Base-by-base conservation (phyloP, 2,888 invertebrate species). In the Lithophane leautieri region DNA sequence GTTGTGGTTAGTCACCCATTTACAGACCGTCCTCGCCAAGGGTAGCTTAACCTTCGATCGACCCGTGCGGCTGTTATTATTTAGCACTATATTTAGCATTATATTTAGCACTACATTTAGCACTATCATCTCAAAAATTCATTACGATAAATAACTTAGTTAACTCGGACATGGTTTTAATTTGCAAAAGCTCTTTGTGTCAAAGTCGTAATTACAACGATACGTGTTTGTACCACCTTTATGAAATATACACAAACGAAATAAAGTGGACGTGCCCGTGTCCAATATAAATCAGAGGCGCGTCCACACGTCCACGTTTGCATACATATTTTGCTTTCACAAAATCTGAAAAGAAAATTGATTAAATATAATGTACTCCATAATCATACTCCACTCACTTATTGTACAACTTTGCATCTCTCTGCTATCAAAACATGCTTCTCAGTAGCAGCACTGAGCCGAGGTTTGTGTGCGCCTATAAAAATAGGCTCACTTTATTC, bases 181-280 rank as follows among this genome's bases (percentile, higher is more conserved):
- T 78, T 44, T 12, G 14, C 34, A 44, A 61, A 73, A 25, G 14
- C 25, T 60, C 11, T 73, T 42, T 34, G 19, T 67, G 6, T 28
- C 52, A 50, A 73, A 56, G 11, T 16, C 9, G 6, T 25, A 52
- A 63, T 56, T 11, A 50, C 22, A 44, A 56, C 34, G 61, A 9
- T 11, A 67, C 44, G 25, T 47, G 25, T 12, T 11, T 47, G 6
- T 34, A 54, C 54, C 28, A 25, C 47, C 44, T 63, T 63, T 74
- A 63, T 44, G n/a, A 67, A 66, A 73, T 52, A 68, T 14, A 52
- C 44, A 34, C n/a, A 42, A 63, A 63, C 22, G 19, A 56, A 82
- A 61, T 70, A n/a, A 56, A 66, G 12, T 56, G 14, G 16, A 1
- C 58, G 28, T 60, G 19, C 34, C 58, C 61, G 61, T 62, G 50